A percentile compares a stretch with the other conserved stretches of the same genome.
Evolutionary conservation across 2,797 vertebrate species (phyloP).

Genomic region (Sebastolobus altivelis): DNA sequence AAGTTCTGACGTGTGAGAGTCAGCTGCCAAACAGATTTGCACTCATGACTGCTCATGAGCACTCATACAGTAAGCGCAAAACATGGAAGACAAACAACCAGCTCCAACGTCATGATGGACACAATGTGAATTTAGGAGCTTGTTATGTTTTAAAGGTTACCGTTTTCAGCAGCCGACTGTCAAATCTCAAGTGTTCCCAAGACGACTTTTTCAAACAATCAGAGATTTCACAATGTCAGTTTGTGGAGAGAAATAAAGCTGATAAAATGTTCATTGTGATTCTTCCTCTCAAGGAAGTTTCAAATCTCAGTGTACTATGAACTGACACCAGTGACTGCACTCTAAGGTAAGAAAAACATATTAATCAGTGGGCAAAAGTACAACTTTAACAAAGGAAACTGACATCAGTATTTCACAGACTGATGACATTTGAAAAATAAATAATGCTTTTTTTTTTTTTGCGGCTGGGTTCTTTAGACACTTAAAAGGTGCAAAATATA

Average conservation of each 20-base stretch:
- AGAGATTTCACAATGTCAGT: neutral
- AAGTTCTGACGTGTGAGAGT: neutral
- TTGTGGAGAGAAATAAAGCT: slow-evolving; percentile 18
- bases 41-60: neutral
- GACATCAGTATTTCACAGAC: neutral
- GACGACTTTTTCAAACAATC: neutral
- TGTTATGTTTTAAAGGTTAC: slow-evolving; percentile 13
- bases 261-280: slow-evolving; percentile 27
- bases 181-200: slow-evolving; percentile 1
- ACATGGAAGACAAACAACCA: slow-evolving; percentile 14
- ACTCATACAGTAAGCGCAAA: neutral
- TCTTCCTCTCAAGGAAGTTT: slow-evolving; percentile 17
- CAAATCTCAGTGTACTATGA: neutral
- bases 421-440: neutral
- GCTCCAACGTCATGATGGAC: neutral
- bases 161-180: slow-evolving; percentile 1
- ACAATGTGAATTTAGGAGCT: neutral
- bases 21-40: slow-evolving; percentile 20
- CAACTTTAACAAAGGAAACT: neutral
- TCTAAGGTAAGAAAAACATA: slow-evolving; percentile 18
- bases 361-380: neutral
- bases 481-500: no score
- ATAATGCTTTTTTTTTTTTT: neutral
- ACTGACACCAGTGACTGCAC: neutral
- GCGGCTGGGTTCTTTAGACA: no score